Evolutionary conservation across 2,797 vertebrate species (phyloP).

Genomic region (Dermochelys coriacea): DNA sequence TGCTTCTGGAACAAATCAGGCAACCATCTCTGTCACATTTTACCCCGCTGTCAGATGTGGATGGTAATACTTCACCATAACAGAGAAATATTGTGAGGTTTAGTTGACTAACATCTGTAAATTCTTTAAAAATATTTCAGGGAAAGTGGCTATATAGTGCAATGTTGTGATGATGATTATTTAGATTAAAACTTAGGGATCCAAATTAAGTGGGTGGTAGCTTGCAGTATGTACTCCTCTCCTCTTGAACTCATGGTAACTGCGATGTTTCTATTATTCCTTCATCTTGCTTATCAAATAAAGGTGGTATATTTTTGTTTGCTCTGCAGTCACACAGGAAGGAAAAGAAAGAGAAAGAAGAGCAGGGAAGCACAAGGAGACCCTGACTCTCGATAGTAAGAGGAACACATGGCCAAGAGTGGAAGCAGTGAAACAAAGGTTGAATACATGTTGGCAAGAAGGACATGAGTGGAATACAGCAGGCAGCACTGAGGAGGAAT

Average conservation of each 20-base stretch:
- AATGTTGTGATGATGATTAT: background rate
- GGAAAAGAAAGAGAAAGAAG: background rate
- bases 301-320: conserved; percentile 23
- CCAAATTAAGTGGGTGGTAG: background rate
- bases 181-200: background rate
- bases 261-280: background rate
- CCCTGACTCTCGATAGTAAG: background rate
- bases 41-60: background rate
- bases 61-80: background rate
- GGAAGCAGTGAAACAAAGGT: conserved; percentile 9
- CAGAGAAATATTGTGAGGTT: background rate
- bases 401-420: background rate
- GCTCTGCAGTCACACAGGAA: background rate
- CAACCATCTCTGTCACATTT: background rate
- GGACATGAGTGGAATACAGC: conserved; percentile 10
- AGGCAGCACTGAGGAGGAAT: conserved; percentile 50
- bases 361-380: background rate
- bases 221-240: conserved; percentile 2
- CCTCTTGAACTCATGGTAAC: conserved; percentile 27
- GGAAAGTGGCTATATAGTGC: background rate
- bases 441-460: background rate
- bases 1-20: background rate
- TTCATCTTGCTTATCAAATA: conserved; percentile 33
- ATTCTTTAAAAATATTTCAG: background rate
- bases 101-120: background rate